Base-by-base conservation (phyloP, 2,797 vertebrate species). In the Etheostoma perlongum region DNA sequence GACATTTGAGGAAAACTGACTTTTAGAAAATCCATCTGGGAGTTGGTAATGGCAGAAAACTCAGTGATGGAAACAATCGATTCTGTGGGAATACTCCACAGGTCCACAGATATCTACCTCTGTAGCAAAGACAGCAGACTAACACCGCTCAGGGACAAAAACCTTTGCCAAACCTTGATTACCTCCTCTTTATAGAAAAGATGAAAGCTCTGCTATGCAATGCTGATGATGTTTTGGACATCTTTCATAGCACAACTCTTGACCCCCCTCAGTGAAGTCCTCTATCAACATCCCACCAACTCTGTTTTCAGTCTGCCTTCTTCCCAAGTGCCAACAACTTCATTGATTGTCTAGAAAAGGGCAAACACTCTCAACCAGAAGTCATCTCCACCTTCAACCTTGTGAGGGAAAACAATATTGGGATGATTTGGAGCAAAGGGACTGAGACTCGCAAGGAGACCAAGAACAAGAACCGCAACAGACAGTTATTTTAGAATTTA, bases 311-410 rank as follows among this genome's bases (percentile, higher is more conserved):
- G 60, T 59, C 64, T 62, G 48, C 69, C 72, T 84, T 74, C 65
- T 78, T 74, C 67, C 60, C 51, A 79, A 11, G 60, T 76, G 58
- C 79, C 86, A 83, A 89, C 75, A 8, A 72, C 66, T 77, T 82
- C 81, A 91, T 89, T 71, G 91, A 90, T 90, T 76, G 72, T 74
- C 67, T 74, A 63, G 72, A 61, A 72, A 89, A 72, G 78, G 79
- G 55, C 54, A 83, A 86, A 79, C 72, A 70, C 70, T 85, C 61
- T 81, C 46, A 72, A 66, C 54, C 53, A 79, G 69, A 81, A 76
- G 84, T 82, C 79, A 72, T 74, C 78, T 77, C 61, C 69, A 75
- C 76, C 78, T 87, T 62, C 55, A 63, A 78, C 72, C 65, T 72
- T 81, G 51, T 25, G 59, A 79, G 66, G 54, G 59, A 62, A 63